phyloP scores from a whole-genome alignment of 2,888 invertebrate genomes.

The Yponomeuta cagnagella region DNA sequence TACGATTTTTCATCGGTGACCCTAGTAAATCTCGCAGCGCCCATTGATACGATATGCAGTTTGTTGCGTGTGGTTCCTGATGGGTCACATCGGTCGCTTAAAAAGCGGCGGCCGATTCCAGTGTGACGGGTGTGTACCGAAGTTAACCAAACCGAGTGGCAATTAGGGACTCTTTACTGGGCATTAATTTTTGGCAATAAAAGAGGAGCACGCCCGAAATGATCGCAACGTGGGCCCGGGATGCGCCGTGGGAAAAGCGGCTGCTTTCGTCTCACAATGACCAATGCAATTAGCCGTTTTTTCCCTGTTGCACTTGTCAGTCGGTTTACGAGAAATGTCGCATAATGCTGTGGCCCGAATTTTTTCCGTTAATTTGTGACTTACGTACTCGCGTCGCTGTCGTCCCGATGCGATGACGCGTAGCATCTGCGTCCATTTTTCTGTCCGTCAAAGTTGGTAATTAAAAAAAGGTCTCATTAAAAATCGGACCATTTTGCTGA shows the following conservation, averaged over 20 bases:
- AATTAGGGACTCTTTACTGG: conserved; percentile 72
- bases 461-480: conserved; percentile 4
- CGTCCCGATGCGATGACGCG: conserved; percentile 4
- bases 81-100: neutral
- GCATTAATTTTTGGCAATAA: conserved; percentile 76
- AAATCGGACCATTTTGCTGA: neutral
- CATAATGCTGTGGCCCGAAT: conserved; percentile 58
- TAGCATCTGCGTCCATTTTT: conserved; percentile 10
- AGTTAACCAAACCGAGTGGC: conserved; percentile 57
- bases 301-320: conserved; percentile 59
- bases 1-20: no score
- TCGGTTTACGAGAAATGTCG: conserved; percentile 50
- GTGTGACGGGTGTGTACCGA: conserved; percentile 37
- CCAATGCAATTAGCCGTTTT: conserved; percentile 67
- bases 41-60: no score
- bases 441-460: conserved; percentile 12
- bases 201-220: conserved; percentile 67
- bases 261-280: conserved; percentile 66
- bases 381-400: conserved; percentile 33
- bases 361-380: conserved; percentile 57
- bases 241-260: conserved; percentile 72
- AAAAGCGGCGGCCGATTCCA: conserved; percentile 32
- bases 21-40: no score
- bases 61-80: neutral
- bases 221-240: conserved; percentile 62